These are phyloP conservation scores for Coturnix japonica DNA, from an alignment of 2,113 vertebrate genomes.

Conservation along the genomic window DNA sequence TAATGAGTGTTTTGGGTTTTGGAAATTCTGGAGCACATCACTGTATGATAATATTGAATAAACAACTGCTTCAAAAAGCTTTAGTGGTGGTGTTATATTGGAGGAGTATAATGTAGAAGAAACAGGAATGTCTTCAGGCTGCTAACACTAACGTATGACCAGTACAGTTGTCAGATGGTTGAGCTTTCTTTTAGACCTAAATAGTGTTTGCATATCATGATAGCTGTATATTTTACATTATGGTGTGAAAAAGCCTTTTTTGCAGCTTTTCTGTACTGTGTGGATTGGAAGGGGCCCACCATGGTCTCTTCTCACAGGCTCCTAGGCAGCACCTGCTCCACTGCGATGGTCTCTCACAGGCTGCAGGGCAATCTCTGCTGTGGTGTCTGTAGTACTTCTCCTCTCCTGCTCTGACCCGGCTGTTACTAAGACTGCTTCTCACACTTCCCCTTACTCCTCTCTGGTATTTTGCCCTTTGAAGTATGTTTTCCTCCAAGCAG, in stretches of 20 bases:
- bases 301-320: neutral
- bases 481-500: accelerated
- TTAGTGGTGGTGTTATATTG: neutral
- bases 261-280: neutral
- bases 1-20: neutral
- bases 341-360: neutral
- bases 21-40: neutral
- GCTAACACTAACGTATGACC: neutral
- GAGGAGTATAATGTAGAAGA: neutral
- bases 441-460: accelerated
- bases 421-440: accelerated
- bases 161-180: neutral
- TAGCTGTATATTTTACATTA: neutral
- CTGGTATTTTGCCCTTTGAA: neutral
- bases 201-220: neutral
- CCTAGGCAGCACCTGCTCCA: neutral
- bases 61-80: neutral
- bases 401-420: neutral
- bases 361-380: neutral
- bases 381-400: accelerated
- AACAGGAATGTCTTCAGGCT: neutral
- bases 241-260: neutral
- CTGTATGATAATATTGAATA: neutral
- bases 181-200: neutral
- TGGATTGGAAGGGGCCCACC: accelerated